Conservation (phyloP, 1,140 invertebrate species). For the Diachasma alloeum region DNA sequence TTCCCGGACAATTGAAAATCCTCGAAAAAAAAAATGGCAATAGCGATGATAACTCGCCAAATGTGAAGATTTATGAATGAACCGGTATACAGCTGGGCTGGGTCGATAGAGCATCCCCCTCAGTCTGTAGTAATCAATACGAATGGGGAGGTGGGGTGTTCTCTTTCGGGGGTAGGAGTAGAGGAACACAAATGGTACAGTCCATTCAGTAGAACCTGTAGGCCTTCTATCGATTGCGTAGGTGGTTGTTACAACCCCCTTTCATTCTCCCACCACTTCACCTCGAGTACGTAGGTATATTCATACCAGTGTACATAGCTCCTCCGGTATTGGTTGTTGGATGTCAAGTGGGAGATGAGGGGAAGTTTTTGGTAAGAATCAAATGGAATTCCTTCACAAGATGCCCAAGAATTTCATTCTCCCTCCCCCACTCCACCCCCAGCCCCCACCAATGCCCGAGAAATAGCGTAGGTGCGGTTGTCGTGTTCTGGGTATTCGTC, state of each 20-base stretch:
- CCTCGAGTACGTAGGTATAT: background rate
- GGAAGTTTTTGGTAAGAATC: background rate
- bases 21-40: background rate
- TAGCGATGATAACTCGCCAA: background rate
- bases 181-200: constrained; percentile 53
- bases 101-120: constrained; percentile 57
- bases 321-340: too few relatives aligned
- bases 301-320: too few relatives aligned
- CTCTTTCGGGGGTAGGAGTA: constrained; percentile 34
- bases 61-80: constrained; percentile 58
- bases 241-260: background rate
- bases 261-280: background rate
- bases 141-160: constrained; percentile 33
- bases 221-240: constrained; percentile 51
- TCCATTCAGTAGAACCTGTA: constrained; percentile 58
- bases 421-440: background rate
- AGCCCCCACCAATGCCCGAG: background rate
- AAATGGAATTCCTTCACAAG: background rate
- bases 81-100: constrained; percentile 56
- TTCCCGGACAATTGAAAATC: too few relatives aligned
- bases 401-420: background rate
- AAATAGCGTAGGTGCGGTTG: background rate
- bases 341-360: background rate
- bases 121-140: constrained; percentile 56
- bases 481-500: background rate